A percentile compares a stretch with the other conserved stretches of the same genome.
Evolutionary conservation across 2,797 vertebrate species (phyloP).

Genomic region (Enteromius unitaeniatus): DNA sequence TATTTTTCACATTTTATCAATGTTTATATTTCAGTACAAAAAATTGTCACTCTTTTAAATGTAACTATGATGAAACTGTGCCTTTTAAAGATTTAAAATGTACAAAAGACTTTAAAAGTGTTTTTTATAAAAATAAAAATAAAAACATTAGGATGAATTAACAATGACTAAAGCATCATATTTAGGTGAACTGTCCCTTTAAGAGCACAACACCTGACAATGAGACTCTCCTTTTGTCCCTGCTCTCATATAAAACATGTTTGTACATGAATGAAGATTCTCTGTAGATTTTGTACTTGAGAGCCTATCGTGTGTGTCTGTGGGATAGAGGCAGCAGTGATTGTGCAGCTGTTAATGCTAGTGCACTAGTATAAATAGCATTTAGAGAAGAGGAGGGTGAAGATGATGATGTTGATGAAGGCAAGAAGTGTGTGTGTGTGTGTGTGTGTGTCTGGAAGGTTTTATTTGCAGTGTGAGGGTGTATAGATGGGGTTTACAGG

Average conservation of each 20-base stretch:
- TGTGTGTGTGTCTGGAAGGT: constrained; percentile 17
- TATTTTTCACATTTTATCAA: background rate
- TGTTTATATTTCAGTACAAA: background rate
- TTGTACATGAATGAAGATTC: background rate
- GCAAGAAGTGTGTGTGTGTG: background rate
- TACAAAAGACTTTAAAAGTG: background rate
- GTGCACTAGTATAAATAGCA: background rate
- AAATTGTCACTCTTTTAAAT: background rate
- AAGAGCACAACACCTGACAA: background rate
- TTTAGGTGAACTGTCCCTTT: background rate
- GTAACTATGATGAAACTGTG: background rate
- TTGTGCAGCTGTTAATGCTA: constrained; percentile 25
- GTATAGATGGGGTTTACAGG: constrained; percentile 67
- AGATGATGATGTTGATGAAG: background rate
- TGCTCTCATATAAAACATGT: background rate
- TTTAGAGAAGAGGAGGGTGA: constrained; percentile 1
- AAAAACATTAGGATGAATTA: background rate
- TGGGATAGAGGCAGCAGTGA: constrained; percentile 21
- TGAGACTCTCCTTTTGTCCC: background rate
- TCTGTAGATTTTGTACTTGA: background rate
- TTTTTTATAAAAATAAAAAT: background rate
- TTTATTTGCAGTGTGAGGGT: constrained; percentile 65
- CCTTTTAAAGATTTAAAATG: background rate
- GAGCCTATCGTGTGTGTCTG: background rate
- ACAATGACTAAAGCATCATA: background rate